Percentiles rank a stretch among this genome's conserved stretches.
phyloP scores from a whole-genome alignment of 2,113 vertebrate species.

The Otis tarda region DNA sequence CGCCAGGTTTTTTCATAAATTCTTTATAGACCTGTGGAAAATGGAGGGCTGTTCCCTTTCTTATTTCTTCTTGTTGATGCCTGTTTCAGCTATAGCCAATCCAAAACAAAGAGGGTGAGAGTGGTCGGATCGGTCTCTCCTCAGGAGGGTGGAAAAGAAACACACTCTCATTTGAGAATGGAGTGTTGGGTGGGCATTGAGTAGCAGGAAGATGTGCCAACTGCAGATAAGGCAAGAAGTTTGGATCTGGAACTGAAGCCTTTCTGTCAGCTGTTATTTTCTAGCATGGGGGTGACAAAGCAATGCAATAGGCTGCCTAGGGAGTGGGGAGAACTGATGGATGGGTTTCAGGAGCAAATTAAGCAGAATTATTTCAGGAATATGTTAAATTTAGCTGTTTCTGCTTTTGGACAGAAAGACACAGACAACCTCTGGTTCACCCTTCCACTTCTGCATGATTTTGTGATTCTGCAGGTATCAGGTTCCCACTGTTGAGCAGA shows the following conservation, averaged over 20 bases:
- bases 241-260: background rate
- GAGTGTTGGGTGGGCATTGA: background rate
- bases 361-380: slow-evolving; percentile 4
- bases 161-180: background rate
- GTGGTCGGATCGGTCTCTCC: background rate
- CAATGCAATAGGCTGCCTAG: background rate
- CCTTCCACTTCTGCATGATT: background rate
- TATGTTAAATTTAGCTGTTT: background rate
- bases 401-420: background rate
- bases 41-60: background rate
- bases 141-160: background rate
- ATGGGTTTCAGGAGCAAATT: background rate
- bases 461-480: background rate
- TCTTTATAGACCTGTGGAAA: background rate
- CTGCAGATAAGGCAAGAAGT: background rate
- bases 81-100: background rate
- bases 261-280: background rate
- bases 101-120: background rate
- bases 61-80: background rate
- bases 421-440: background rate
- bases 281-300: background rate
- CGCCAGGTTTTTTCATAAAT: background rate
- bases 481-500: background rate
- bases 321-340: background rate
- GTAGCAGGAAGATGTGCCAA: background rate